Conservation (phyloP, 2,113 vertebrate species). For the Ardeotis arabs region DNA sequence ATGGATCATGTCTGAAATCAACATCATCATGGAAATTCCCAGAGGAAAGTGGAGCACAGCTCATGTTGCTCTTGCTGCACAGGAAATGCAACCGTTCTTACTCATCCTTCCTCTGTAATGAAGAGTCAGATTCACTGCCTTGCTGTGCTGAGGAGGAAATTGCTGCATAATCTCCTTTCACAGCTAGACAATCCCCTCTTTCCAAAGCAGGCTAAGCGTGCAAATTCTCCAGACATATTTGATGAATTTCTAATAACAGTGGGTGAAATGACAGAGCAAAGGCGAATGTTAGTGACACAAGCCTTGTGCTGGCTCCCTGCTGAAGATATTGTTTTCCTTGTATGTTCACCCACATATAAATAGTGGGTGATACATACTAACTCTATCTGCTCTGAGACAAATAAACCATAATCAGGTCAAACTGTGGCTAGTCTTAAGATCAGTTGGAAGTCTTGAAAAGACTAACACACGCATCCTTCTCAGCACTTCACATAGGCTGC, state of each 20-base stretch:
- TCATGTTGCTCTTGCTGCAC: conserved; percentile 10
- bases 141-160: conserved; percentile 53
- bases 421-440: background rate
- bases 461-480: background rate
- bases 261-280: background rate
- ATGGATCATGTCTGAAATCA: background rate
- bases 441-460: background rate
- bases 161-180: conserved; percentile 61
- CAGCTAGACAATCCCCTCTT: conserved; percentile 39
- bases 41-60: background rate
- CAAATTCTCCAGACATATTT: conserved; percentile 41
- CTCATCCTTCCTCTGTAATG: conserved; percentile 54
- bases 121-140: conserved; percentile 58
- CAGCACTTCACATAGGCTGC: background rate
- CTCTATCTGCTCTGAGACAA: background rate
- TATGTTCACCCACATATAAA: background rate
- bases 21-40: conserved; percentile 36
- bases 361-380: background rate
- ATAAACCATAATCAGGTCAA: background rate
- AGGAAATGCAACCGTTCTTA: conserved; percentile 50
- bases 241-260: conserved; percentile 32
- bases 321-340: background rate
- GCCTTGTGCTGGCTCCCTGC: background rate
- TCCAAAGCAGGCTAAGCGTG: conserved; percentile 49
- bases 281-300: background rate